Conservation (phyloP, 2,888 invertebrate genomes). For the Megamerina dolium region DNA sequence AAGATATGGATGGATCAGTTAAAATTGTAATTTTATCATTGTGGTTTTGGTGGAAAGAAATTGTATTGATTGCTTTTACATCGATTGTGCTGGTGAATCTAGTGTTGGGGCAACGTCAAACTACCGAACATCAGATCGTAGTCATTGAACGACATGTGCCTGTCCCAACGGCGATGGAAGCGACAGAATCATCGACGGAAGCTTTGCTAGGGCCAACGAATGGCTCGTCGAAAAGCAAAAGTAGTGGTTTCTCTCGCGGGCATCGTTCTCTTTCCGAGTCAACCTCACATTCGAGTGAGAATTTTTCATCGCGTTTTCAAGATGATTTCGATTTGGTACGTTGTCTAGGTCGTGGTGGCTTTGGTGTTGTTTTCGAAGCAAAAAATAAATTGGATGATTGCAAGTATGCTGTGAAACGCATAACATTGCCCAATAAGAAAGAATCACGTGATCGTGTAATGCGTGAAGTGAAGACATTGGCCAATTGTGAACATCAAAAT, state of each 20-base stretch:
- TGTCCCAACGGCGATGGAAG: constrained; percentile 45
- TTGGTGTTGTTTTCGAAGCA: constrained; percentile 94
- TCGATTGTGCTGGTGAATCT: constrained; percentile 67
- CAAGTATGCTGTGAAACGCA: constrained; percentile 91
- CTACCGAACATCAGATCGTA: constrained; percentile 41
- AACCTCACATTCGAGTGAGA: constrained; percentile 26
- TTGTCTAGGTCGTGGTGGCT: constrained; percentile 85
- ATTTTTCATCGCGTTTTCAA: constrained; percentile 61
- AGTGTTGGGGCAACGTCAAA: constrained; percentile 53
- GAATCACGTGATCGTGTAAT: constrained; percentile 80
- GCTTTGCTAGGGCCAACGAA: constrained; percentile 33
- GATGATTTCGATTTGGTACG: constrained; percentile 78
- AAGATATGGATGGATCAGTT: constrained; percentile 57
- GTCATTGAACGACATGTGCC: constrained; percentile 48
- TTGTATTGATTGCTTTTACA: constrained; percentile 67
- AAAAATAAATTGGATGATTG: constrained; percentile 91
- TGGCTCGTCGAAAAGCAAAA: constrained; percentile 15
- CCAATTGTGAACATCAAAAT: constrained; percentile 88
- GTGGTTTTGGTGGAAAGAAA: constrained; percentile 83
- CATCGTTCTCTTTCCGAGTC: constrained; percentile 23
- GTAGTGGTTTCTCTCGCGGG: constrained; percentile 4
- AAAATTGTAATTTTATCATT: constrained; percentile 67
- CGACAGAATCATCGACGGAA: constrained; percentile 40
- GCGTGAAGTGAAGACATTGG: constrained; percentile 90
- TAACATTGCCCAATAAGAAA: constrained; percentile 76